Conservation (phyloP, 2,888 invertebrate species). For the Drosophila pseudotalamancana region DNA sequence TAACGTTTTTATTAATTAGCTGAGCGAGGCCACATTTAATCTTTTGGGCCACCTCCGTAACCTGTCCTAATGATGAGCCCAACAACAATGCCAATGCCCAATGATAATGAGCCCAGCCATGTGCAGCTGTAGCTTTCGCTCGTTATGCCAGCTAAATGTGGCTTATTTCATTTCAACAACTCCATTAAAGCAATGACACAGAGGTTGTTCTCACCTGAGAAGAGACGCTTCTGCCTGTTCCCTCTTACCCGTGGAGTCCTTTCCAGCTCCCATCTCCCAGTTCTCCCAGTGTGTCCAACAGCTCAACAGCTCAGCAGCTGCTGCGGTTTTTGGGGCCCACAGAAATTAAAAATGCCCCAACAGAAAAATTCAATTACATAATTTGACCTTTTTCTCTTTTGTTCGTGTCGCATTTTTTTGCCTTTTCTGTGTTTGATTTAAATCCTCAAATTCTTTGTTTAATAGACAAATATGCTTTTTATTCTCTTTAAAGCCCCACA, state of each 20-base stretch:
- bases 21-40: conserved; percentile 18
- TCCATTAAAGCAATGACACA: conserved; percentile 62
- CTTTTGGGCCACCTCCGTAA: conserved; percentile 26
- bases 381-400: conserved; percentile 44
- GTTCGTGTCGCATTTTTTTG: background rate
- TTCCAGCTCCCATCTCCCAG: background rate
- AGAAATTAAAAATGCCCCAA: conserved; percentile 61
- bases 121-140: conserved; percentile 34
- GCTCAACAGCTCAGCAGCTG: no score
- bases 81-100: conserved; percentile 32
- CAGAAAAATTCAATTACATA: conserved; percentile 72
- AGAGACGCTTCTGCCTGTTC: no score
- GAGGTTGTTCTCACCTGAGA: conserved; percentile 29
- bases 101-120: conserved; percentile 59
- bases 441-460: conserved; percentile 31
- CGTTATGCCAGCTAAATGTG: conserved; percentile 48
- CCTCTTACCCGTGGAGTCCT: no score
- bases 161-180: conserved; percentile 51
- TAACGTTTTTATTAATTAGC: conserved; percentile 60
- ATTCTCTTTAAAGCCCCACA: conserved; percentile 13
- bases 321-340: conserved; percentile 18
- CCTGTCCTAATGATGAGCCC: conserved; percentile 57
- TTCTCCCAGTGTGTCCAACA: no score
- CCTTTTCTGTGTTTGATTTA: conserved; percentile 44
- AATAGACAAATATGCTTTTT: conserved; percentile 18